Evolutionary conservation across 2,113 vertebrate species (phyloP).

Genomic region (Pangasianodon gigas): DNA sequence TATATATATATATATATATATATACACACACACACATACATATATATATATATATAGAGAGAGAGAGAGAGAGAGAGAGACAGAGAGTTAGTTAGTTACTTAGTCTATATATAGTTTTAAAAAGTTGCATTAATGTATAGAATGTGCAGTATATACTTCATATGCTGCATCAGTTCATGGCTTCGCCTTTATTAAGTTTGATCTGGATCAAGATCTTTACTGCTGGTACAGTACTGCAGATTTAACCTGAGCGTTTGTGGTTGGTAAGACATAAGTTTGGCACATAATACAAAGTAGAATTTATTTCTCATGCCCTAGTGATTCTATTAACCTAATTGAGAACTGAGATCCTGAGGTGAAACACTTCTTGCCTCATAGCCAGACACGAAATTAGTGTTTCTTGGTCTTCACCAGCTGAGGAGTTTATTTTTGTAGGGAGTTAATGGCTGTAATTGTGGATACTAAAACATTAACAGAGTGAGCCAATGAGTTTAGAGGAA

Average conservation of each 20-base stretch:
- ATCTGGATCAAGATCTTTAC: not conserved
- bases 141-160: not conserved
- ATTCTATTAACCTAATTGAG: slow-evolving; percentile 41
- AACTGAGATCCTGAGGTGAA: slow-evolving; percentile 36
- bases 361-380: slow-evolving; percentile 30
- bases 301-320: not conserved
- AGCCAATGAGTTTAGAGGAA: slow-evolving; percentile 49
- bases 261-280: not conserved
- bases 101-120: no score
- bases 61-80: no score
- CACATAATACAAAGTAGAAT: slow-evolving; percentile 5
- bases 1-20: no score
- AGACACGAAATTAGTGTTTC: slow-evolving; percentile 52
- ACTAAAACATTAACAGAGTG: slow-evolving; percentile 62
- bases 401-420: slow-evolving; percentile 55
- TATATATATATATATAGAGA: no score
- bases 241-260: not conserved
- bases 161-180: not conserved
- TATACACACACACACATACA: no score
- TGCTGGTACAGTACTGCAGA: not conserved
- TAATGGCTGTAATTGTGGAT: slow-evolving; percentile 66
- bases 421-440: slow-evolving; percentile 64
- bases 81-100: no score
- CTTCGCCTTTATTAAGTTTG: not conserved
- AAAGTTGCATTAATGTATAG: no score